Evolutionary conservation across 2,113 vertebrate species (phyloP).

Genomic region (Ptychochromis oligacanthus): DNA sequence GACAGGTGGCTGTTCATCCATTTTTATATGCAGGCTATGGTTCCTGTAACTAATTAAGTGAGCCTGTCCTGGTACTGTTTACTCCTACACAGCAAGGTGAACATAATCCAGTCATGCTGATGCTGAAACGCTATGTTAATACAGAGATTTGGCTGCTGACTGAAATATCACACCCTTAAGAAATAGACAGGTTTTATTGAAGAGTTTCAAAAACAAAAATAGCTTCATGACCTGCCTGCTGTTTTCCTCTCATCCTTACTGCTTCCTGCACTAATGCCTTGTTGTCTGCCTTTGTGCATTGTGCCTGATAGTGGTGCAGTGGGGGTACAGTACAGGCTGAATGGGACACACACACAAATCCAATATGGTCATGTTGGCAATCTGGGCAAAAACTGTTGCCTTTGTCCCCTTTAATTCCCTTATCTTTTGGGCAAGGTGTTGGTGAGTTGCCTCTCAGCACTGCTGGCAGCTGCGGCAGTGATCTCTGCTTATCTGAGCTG

Average conservation of each 20-base stretch:
- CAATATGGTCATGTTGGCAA: conserved; percentile 27
- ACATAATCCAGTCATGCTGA: not conserved
- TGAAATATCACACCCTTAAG: conserved; percentile 52
- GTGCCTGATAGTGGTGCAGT: not conserved
- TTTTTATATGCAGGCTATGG: not conserved
- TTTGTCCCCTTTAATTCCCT: conserved; percentile 52
- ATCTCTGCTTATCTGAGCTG: conserved; percentile 53
- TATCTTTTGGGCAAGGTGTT: conserved; percentile 61
- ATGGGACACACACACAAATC: conserved; percentile 13
- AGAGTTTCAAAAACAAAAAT: not conserved
- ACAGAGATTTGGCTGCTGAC: not conserved
- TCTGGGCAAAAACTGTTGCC: conserved; percentile 12
- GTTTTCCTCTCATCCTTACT: not conserved
- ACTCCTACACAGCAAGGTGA: conserved; percentile 2
- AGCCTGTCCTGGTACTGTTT: not conserved
- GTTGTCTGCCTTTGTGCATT: conserved; percentile 11
- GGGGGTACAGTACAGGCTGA: not conserved
- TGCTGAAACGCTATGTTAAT: not conserved
- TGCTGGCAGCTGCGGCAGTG: conserved; percentile 37
- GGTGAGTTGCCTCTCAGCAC: conserved; percentile 39
- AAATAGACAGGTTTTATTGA: conserved; percentile 16
- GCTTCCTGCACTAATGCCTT: not conserved
- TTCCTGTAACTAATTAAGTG: not conserved
- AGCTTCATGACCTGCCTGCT: not conserved
- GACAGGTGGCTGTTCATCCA: too few species aligned